These are phyloP conservation scores for Cotesia congregata DNA, from an alignment of 2,888 invertebrate genomes.

Conservation along the genomic window DNA sequence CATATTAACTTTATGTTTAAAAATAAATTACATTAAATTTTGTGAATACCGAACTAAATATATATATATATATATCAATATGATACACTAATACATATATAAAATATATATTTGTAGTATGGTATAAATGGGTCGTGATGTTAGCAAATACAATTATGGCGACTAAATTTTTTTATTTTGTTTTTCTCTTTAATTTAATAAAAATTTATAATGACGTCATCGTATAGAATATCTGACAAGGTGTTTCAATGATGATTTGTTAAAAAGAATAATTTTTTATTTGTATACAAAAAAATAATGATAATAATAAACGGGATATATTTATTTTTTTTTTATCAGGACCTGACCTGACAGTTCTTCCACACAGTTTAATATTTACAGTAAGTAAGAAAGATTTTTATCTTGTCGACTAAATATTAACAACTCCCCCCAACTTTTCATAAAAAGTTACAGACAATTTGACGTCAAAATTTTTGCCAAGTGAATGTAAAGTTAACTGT, in stretches of 20 bases:
- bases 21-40: not conserved
- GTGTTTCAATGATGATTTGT: not conserved
- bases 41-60: not conserved
- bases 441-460: too few species aligned
- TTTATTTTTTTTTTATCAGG: too few species aligned
- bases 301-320: too few species aligned
- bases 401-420: too few species aligned
- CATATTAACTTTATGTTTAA: not conserved
- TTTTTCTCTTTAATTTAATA: slow-evolving; percentile 2
- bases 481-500: too few species aligned
- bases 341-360: too few species aligned
- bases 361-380: too few species aligned
- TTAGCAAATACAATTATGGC: slow-evolving; percentile 9
- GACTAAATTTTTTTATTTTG: not conserved
- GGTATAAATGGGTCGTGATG: not conserved
- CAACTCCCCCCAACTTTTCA: too few species aligned
- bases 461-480: too few species aligned
- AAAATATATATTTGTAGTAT: not conserved
- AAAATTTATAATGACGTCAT: slow-evolving; percentile 1
- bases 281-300: too few species aligned
- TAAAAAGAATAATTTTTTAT: too few species aligned
- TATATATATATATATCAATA: not conserved
- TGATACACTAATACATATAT: not conserved
- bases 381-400: too few species aligned
- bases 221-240: not conserved